phyloP scores from a whole-genome alignment of 1,140 invertebrate species.

The Magallana ariakensis region DNA sequence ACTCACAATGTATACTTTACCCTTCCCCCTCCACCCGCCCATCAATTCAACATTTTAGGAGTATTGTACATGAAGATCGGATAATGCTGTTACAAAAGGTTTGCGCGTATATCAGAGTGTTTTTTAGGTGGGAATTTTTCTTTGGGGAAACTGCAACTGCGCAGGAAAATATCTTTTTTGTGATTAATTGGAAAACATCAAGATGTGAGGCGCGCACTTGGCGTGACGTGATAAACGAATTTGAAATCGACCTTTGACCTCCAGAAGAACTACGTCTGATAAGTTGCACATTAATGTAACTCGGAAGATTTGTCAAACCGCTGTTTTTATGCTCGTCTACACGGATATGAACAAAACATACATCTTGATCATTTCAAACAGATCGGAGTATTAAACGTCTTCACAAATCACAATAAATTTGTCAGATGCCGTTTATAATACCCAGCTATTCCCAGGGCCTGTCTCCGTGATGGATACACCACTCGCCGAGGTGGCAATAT shows the following conservation, averaged over 20 bases:
- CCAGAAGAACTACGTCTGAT: background rate
- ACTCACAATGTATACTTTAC: background rate
- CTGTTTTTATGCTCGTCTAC: slow-evolving; percentile 34
- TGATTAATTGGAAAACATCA: slow-evolving; percentile 30
- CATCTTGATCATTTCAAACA: slow-evolving; percentile 32
- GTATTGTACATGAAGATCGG: too few species aligned
- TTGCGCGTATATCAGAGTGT: too few species aligned
- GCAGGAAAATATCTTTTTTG: background rate
- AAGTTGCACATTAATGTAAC: slow-evolving; percentile 28
- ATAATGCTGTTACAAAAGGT: too few species aligned
- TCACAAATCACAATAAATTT: slow-evolving; percentile 55
- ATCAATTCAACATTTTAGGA: too few species aligned
- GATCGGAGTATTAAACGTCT: slow-evolving; percentile 43
- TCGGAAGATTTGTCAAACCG: slow-evolving; percentile 15
- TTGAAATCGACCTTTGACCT: background rate
- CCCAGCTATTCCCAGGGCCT: slow-evolving; percentile 27
- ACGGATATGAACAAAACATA: slow-evolving; percentile 33
- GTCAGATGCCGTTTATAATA: slow-evolving; percentile 51
- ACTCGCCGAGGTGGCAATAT: slow-evolving; percentile 41
- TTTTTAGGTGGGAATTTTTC: too few species aligned
- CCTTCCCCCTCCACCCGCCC: too few species aligned
- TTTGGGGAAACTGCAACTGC: background rate
- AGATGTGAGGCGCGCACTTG: background rate
- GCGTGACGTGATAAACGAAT: slow-evolving; percentile 30
- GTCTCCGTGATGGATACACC: slow-evolving; percentile 47